Conservation (phyloP, 1,140 invertebrate species). For the Papilio machaon region DNA sequence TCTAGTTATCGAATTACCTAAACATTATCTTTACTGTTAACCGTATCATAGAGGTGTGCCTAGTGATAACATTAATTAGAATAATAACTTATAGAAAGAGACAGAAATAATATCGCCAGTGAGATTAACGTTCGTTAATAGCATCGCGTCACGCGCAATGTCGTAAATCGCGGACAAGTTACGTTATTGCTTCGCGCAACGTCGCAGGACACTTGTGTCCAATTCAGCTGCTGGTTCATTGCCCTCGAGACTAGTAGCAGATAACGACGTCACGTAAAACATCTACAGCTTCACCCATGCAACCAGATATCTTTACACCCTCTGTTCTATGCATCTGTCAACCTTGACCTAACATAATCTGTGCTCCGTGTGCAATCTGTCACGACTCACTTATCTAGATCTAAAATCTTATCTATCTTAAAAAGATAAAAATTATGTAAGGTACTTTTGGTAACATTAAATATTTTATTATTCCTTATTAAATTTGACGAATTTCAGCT, state of each 20-base stretch:
- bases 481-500: too few relatives aligned
- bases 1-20: slow-evolving; percentile 8
- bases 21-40: neutral
- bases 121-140: slow-evolving; percentile 49
- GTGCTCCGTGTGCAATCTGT: slow-evolving; percentile 39
- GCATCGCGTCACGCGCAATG: slow-evolving; percentile 54
- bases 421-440: neutral
- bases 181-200: slow-evolving; percentile 50
- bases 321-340: slow-evolving; percentile 35
- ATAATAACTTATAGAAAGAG: neutral
- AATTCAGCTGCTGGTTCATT: slow-evolving; percentile 72
- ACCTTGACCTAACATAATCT: neutral
- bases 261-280: slow-evolving; percentile 63
- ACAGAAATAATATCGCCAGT: slow-evolving; percentile 30
- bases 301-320: slow-evolving; percentile 38
- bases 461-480: too few relatives aligned
- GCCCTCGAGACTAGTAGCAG: slow-evolving; percentile 59
- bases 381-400: neutral
- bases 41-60: neutral
- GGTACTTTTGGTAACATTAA: too few relatives aligned
- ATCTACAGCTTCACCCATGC: slow-evolving; percentile 45
- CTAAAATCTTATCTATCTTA: neutral
- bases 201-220: slow-evolving; percentile 68
- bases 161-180: slow-evolving; percentile 58
- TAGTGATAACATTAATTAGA: neutral